Evolutionary conservation across 2,113 vertebrate genomes (phyloP).

Genomic region (Bufo bufo): DNA sequence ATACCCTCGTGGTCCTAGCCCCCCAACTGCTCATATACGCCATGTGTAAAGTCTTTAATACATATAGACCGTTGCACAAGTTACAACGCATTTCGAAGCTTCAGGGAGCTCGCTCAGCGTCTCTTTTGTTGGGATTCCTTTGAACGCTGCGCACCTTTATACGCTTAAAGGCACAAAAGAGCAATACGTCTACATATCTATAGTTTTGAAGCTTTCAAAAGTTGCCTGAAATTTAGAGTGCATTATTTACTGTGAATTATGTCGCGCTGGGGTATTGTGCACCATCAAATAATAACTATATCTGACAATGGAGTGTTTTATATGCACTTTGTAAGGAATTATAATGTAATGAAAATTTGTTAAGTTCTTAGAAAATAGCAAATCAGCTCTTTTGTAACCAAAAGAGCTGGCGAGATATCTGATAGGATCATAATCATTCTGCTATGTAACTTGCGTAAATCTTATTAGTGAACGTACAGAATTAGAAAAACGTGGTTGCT

Average conservation of each 20-base stretch:
- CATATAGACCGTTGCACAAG: neutral
- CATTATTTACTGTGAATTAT: slow-evolving; percentile 15
- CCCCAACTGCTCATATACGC: neutral
- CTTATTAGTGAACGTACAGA: neutral
- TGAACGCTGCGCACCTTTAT: neutral
- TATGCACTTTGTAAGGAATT: neutral
- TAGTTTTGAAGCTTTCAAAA: neutral
- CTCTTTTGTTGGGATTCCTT: neutral
- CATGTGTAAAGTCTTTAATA: neutral
- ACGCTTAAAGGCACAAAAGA: neutral
- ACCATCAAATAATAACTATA: neutral
- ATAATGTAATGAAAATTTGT: neutral
- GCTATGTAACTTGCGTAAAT: neutral
- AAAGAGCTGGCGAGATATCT: neutral
- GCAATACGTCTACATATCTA: neutral
- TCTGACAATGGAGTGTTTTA: neutral
- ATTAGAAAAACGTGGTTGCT: neutral
- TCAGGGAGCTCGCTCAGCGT: neutral
- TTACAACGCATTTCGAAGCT: neutral
- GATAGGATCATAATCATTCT: neutral
- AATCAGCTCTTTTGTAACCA: neutral
- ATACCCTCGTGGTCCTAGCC: neutral
- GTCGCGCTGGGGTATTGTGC: neutral
- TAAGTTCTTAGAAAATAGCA: neutral
- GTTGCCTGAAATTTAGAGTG: neutral